Evolutionary conservation across 2,888 invertebrate genomes (phyloP), one percentile per base, ranked within the genome.

Genomic region (Xanthia icteritia): DNA sequence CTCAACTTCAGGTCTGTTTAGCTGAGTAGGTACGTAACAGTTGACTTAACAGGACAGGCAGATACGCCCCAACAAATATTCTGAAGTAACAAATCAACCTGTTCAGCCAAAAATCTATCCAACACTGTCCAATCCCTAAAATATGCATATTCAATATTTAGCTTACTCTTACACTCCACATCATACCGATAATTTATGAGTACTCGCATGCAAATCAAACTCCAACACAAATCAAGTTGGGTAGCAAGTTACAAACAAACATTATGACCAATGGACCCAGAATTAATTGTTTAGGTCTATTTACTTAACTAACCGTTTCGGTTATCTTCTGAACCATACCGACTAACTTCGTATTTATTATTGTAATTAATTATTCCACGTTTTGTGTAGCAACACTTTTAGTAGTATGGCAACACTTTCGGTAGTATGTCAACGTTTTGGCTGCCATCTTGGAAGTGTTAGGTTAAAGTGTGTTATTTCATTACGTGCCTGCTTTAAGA

Each of bases 221-320:
- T 82, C 72, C 64, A 87, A 86, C 90, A 88, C 82, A 90, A 89
- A 88, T 91, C 84, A 86, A 86, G n/a, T n/a, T n/a, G 86, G 87
- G 91, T 84, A 90, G 90, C 88, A 93, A 94, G 92, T 94, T 92
- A 93, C 93, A 94, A 95, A 94, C 96, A 96, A 95, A 94, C 94
- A 95, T 94, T 93, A 95, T 95, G 95, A 94, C 96, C 95, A 95
- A 95, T 96, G 95, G 94, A 93, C 94, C 96, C 95, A 91, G 93
- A 94, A 94, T 95, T 96, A 95, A 95, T 96, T 94, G 94, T 89
- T 91, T 82, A 94, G 95, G 95, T 93, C 86, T 96, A 96, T 96
- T 96, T 95, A 94, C 95, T 93, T 93, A 92, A 94, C 92, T 92
- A 93, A 94, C 95, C 93, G 92, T 84, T 88, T 89, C 89, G 91